These are phyloP conservation scores for Colletes latitarsis DNA, from an alignment of 1,140 invertebrate genomes.

Conservation along the genomic window DNA sequence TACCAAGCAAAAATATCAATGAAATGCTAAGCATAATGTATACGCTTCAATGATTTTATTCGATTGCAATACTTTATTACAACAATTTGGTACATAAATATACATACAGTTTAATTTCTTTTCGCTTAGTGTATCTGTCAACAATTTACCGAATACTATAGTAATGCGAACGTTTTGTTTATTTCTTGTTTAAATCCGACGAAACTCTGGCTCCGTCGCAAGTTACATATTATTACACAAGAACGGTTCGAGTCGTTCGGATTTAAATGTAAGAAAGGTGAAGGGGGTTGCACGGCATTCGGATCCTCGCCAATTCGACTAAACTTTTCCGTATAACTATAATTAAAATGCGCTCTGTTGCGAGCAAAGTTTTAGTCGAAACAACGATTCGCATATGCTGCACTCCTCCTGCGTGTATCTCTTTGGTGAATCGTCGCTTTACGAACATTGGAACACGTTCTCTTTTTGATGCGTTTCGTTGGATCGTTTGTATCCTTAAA, in stretches of 20 bases:
- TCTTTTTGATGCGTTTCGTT: background rate
- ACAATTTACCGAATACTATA: conserved; percentile 59
- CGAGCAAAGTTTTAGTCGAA: background rate
- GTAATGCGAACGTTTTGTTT: conserved; percentile 49
- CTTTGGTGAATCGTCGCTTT: conserved; percentile 42
- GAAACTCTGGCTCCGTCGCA: background rate
- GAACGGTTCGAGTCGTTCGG: conserved; percentile 41
- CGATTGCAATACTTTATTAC: conserved; percentile 77
- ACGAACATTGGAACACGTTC: background rate
- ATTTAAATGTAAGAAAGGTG: conserved; percentile 16
- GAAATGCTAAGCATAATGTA: background rate
- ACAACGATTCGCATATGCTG: background rate
- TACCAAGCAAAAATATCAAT: background rate
- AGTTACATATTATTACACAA: conserved; percentile 42
- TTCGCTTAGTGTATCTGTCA: conserved; percentile 63
- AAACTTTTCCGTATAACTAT: background rate
- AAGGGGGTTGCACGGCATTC: background rate
- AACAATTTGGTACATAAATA: conserved; percentile 80
- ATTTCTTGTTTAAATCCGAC: conserved; percentile 25
- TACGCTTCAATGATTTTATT: conserved; percentile 64
- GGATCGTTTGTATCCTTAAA: background rate
- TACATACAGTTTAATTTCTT: conserved; percentile 73
- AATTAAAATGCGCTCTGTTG: too few species aligned
- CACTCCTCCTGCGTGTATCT: conserved; percentile 2
- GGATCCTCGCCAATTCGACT: background rate